Evolutionary conservation across 2,797 vertebrate genomes (phyloP), one percentile per base, ranked within the genome.

Genomic region (Scyliorhinus canicula): DNA sequence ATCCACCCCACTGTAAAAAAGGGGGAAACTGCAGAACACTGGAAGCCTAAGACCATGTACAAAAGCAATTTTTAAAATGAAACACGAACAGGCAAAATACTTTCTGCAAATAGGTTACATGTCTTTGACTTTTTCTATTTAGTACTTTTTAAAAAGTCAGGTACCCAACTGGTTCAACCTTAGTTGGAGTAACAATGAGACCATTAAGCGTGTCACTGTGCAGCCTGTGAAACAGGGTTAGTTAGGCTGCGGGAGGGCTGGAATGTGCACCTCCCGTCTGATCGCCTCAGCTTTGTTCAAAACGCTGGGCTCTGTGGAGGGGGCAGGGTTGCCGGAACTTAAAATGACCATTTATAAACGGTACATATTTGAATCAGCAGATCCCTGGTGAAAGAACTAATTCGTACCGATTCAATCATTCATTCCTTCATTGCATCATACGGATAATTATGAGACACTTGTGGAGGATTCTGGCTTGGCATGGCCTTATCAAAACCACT

Each of bases 401-500:
- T 19, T 82, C 40, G n/a, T 77, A 19, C 8, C 3, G 74, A 77
- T 77, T 77, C 74, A 77, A 77, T 44, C 44, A 82, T 44, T 26
- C 9, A 82, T 82, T 82, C 86, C 57, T 63, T 60, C 86, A 90
- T n/a, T n/a, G n/a, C n/a, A n/a, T n/a, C n/a, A 24, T 88, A 65
- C 44, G 44, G 21, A 82, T 82, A 47, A 47, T 82, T 47, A 82
- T 24, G 79, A 24, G 55, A 21, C 24, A 55, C 67, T 94, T n/a
- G 26, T 74, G 63, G 91, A 67, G 63, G 26, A 67, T 93, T 40
- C 21, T 26, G 11, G 71, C 65, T 71, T 94, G 47, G 67, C 47
- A 93, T 67, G 28, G 91, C 35, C 91, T 91, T 52, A 94, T 94
- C 93, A 71, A 94, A 35, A 60, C 57, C 19, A 55, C 57, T 60